Base-by-base conservation (phyloP, 2,797 vertebrate genomes). In the Enteromius argenteus region DNA sequence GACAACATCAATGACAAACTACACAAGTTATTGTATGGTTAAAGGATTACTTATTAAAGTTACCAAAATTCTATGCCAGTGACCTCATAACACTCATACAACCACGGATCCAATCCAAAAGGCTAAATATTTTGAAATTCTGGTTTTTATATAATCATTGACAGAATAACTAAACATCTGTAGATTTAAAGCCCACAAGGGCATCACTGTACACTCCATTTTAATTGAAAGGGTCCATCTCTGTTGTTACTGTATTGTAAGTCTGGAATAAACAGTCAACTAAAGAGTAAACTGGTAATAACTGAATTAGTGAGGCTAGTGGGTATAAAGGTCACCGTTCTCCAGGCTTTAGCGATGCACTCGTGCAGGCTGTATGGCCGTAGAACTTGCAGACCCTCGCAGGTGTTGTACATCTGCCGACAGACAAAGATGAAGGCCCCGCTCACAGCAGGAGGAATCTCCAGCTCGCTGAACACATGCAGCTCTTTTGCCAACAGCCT, bases 381-480 rank as follows among this genome's bases (percentile, higher is more conserved):
- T 53, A 99, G 89, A 35, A 94, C 89, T 87, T 97, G 96, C 17
- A 99, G 90, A 17, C 98, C 98, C 91, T 98, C 96, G 39, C 97
- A 98, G 44, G 97, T 98, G 92, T 96, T 95, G 90, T 97, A 99
- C 75, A 99, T 97, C 90, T 98, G 97, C 79, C 95, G 93, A 86
- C 98, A 99, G 9, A 98, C 94, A 68, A 97, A 98, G 92, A 99
- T 93, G 85, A 99, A 99, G 85, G 97, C 96, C 81, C 96, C 97
- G 88, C 96, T 97, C 80, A 98, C 85, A 1, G 90, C 32, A 14
- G 92, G 91, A n/a, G 93, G 89, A 62, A 89, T 39, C 78, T 96
- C 92, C 0, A 91, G 93, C 83, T 94, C 95, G 39, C 92, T 87
- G 75, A 95, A 91, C 1, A 88, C 75, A n/a, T 92, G 90, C 88